Evolutionary conservation across 2,888 invertebrate species (phyloP).

Genomic region (Sceliomorpha sp.): DNA sequence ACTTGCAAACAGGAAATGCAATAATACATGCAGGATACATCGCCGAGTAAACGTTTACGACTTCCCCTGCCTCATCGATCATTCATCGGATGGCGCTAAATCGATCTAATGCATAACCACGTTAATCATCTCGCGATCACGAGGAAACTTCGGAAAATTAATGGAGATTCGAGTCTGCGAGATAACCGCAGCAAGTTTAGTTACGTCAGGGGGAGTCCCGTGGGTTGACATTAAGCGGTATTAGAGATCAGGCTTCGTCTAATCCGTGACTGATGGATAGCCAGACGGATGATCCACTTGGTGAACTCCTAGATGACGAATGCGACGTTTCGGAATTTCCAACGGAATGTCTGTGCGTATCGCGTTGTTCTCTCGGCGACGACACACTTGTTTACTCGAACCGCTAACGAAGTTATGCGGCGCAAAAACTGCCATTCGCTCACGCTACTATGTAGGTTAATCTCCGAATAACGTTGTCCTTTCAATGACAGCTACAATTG

Average conservation of each 20-base stretch:
- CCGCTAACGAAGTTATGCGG: neutral
- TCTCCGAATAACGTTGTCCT: conserved; percentile 19
- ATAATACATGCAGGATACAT: too few species aligned
- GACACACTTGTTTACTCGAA: neutral
- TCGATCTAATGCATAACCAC: conserved; percentile 45
- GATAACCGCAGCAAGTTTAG: conserved; percentile 62
- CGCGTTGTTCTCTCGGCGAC: conserved; percentile 3
- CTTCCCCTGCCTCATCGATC: too few species aligned
- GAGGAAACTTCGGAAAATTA: conserved; percentile 40
- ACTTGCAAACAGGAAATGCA: too few species aligned
- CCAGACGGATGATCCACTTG: conserved; percentile 48
- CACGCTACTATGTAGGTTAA: conserved; percentile 9
- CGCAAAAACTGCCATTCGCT: neutral
- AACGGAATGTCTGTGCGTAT: conserved; percentile 34
- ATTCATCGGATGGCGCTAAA: conserved; percentile 27
- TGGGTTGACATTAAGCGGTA: conserved; percentile 61
- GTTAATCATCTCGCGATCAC: conserved; percentile 49
- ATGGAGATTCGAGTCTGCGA: conserved; percentile 45
- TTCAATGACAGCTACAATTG: conserved; percentile 11
- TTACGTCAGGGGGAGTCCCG: conserved; percentile 63
- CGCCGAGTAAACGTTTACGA: too few species aligned
- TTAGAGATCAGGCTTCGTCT: conserved; percentile 65
- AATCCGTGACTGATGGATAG: conserved; percentile 67
- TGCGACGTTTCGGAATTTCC: conserved; percentile 47
- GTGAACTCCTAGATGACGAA: conserved; percentile 46